Conservation (phyloP, 2,888 invertebrate species). For the Drosophila incognita region DNA sequence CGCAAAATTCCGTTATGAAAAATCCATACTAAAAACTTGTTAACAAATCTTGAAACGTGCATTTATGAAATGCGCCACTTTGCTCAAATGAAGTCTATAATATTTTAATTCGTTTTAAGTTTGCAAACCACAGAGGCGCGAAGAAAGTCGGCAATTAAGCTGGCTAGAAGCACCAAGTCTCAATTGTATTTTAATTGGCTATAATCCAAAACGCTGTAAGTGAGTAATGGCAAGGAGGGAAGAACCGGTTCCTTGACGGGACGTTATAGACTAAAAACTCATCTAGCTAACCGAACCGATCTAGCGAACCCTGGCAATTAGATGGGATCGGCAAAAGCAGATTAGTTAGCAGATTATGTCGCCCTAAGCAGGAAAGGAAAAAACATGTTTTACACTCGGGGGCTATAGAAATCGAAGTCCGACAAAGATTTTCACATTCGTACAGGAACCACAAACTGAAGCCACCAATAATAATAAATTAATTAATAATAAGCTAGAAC, state of each 20-base stretch:
- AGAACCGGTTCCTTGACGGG: background rate
- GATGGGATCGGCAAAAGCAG: background rate
- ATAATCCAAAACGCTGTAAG: background rate
- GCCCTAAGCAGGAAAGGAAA: background rate
- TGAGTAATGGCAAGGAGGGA: background rate
- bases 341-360: background rate
- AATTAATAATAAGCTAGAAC: background rate
- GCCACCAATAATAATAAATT: background rate
- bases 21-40: background rate
- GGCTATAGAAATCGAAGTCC: no score
- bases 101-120: background rate
- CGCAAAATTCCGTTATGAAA: background rate
- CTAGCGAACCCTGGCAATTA: background rate
- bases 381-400: background rate
- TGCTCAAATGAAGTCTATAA: background rate
- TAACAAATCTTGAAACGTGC: background rate
- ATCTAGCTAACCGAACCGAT: background rate
- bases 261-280: background rate
- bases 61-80: background rate
- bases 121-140: background rate
- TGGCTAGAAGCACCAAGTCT: background rate
- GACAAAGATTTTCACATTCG: background rate
- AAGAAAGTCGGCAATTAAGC: background rate
- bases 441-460: background rate
- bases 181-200: background rate